Evolutionary conservation across 1,140 invertebrate genomes (phyloP).

Genomic region (Agrypnia vestita): DNA sequence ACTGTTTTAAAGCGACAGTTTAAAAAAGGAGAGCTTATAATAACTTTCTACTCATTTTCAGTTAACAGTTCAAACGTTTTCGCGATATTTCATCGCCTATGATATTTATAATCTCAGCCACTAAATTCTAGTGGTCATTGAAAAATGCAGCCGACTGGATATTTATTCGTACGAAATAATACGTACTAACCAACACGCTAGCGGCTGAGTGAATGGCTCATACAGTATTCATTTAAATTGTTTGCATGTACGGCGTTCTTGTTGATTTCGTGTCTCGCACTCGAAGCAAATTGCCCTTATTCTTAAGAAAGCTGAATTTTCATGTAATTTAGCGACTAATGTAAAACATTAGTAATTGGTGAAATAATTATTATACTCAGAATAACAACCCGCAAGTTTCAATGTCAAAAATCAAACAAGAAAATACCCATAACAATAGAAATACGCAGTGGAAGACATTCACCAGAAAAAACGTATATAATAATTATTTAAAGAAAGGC

Average conservation of each 20-base stretch:
- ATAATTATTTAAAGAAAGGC: not conserved
- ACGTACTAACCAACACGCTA: constrained; percentile 7
- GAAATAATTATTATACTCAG: too few species aligned
- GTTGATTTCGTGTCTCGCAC: constrained; percentile 21
- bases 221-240: constrained; percentile 21
- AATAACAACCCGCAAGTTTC: not conserved
- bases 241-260: constrained; percentile 8
- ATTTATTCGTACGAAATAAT: constrained; percentile 11
- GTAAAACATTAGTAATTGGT: too few species aligned
- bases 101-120: not conserved
- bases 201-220: constrained; percentile 1
- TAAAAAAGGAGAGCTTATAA: too few species aligned
- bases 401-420: too few species aligned
- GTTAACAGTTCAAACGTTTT: not conserved
- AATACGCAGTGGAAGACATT: not conserved
- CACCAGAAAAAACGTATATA: not conserved
- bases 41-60: not conserved
- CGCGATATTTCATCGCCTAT: not conserved
- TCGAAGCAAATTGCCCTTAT: constrained; percentile 19
- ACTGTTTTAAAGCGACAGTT: too few species aligned
- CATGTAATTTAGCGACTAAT: too few species aligned
- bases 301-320: not conserved
- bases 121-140: not conserved
- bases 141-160: constrained; percentile 4
- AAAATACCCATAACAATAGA: too few species aligned